Evolutionary conservation across 2,113 vertebrate genomes (phyloP), one percentile per base, ranked within the genome.

Genomic region (Halcyon malimbica): DNA sequence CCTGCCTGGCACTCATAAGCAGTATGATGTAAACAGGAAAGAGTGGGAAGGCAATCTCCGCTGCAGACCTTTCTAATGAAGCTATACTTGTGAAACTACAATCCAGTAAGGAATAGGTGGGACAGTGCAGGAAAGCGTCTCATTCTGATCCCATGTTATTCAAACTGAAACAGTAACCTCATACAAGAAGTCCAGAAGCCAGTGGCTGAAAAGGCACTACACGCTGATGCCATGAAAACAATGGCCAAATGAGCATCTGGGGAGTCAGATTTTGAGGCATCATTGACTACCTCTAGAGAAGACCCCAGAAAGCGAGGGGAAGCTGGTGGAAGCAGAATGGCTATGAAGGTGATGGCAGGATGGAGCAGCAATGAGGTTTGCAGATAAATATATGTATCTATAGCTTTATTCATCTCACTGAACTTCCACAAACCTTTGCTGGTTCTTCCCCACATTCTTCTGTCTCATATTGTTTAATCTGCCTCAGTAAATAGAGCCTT

Each of bases 141-240:
- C 42, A 9, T 78, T 93, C 88, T 77, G 28, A 42, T 33, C 35
- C n/a, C 60, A 37, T 13, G 5, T 64, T 28, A 68, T 26, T 68
- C 37, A 71, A 53, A 71, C 42, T 39, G 51, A 64, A 84, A 16
- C 33, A 16, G 35, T 39, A 74, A 57, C 19, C 28, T 81, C 21
- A 15, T 13, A 9, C 48, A 87, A 53, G 25, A 71, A 74, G 48
- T 39, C 29, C 56, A 60, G 50, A 73, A 68, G 33, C 17, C 10
- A 28, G 31, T 33, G 60, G 29, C 26, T 70, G 56, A 33, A 83
- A 54, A 44, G 28, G 20, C 4, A 12, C 16, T 71, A 8, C 39
- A 39, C 0, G 1, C 24, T 50, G 31, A 67, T 53, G 44, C 57
- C 41, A 3, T 26, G 51, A 0, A 2, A 63, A 74, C 0, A 2